Evolutionary conservation across 92 coral and sea anemone genomes (phyloP).

Genomic region (Epizoanthus fatuus): DNA sequence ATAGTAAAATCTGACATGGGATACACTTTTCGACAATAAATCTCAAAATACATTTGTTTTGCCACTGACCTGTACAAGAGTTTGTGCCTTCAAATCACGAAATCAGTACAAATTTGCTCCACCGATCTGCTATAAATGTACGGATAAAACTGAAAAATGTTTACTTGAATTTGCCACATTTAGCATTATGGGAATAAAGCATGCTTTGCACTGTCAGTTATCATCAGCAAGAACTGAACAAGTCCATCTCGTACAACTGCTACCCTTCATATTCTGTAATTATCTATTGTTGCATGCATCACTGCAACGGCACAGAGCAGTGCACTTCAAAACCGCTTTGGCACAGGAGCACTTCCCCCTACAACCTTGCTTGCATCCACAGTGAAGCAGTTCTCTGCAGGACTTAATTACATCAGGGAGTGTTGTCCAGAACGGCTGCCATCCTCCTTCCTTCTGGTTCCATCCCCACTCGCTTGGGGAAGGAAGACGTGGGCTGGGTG

Average conservation of each 20-base stretch:
- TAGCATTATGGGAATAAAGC: background rate
- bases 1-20: no score
- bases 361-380: no score
- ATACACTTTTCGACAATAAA: no score
- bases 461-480: constrained; percentile 66
- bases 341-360: constrained; percentile 56
- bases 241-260: no score
- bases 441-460: constrained; percentile 37
- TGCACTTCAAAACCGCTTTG: constrained; percentile 64
- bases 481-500: constrained; percentile 43
- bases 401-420: constrained; percentile 13
- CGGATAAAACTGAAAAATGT: background rate
- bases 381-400: background rate
- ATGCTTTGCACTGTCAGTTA: background rate
- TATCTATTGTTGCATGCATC: no score
- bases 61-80: constrained; percentile 24
- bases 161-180: no score
- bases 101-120: background rate
- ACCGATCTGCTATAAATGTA: background rate
- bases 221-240: no score
- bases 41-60: no score
- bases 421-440: no score
- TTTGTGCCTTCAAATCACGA: constrained; percentile 21
- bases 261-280: no score
- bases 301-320: constrained; percentile 54